Evolutionary conservation across 2,888 invertebrate species (phyloP), one percentile per base, ranked within the genome.

Genomic region (Idaea dimidiata): DNA sequence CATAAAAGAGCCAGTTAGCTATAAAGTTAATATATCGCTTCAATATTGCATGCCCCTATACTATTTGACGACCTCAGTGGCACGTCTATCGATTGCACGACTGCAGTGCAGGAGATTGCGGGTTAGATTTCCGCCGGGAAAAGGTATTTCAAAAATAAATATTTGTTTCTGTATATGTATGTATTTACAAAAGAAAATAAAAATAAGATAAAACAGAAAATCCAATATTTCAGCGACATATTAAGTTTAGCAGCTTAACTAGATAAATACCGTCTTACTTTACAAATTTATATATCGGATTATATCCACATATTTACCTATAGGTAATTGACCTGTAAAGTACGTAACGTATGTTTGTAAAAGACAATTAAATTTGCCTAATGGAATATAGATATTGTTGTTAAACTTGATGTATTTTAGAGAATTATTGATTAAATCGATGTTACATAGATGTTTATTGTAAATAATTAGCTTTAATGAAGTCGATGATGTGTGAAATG

Each of bases 391-490:
- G 71, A 81, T 81, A 87, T 88, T 89, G 89, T 91, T 92, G 91
- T 91, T 91, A 86, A 82, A 88, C 81, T 91, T 86, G 89, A 86
- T 91, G 91, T 92, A 91, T 91, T 92, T 91, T 91, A 91, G 91
- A 91, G 73, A 83, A 88, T 88, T 91, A 91, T 91, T 91, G 87
- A 91, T 89, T 83, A 87, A 89, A 91, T 92, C 86, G 92, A 91
- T 91, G 92, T 92, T 92, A 90, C 76, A 91, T 91, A 91, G 91
- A 91, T 92, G 91, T 92, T 91, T 91, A 91, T 82, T 91, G 91
- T 92, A 91, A 84, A 89, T 90, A 72, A 89, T 84, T 88, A 86
- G 81, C 75, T 82, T 78, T 85, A 85, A 75, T 69, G 74, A 82
- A 80, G 81, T 81, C 81, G 84, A 83, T 79, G 75, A 78, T 75